Evolutionary conservation across 2,113 vertebrate genomes (phyloP).

Genomic region (Falcunculus frontatus): DNA sequence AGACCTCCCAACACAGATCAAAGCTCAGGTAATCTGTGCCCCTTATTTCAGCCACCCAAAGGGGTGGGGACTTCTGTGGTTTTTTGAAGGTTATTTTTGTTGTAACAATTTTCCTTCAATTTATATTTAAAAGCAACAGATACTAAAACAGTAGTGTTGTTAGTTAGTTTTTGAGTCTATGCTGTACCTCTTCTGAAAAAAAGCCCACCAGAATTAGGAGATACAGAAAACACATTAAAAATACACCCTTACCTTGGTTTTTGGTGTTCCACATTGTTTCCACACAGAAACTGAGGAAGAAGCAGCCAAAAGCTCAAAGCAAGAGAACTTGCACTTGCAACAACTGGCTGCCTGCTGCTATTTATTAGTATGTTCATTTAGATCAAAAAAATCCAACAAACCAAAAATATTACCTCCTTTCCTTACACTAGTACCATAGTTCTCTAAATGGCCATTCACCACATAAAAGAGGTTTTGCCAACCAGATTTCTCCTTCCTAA

Average conservation of each 20-base stretch:
- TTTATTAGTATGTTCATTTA: background rate
- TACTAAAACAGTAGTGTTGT: background rate
- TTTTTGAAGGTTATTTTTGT: background rate
- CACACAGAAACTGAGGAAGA: conserved; percentile 23
- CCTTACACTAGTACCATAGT: background rate
- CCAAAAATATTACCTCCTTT: background rate
- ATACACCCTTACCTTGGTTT: conserved; percentile 28
- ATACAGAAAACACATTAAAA: background rate
- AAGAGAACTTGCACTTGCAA: background rate
- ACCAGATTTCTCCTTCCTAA: conserved; percentile 15
- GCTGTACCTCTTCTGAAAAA: background rate
- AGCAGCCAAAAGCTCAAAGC: conserved; percentile 10
- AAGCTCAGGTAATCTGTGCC: background rate
- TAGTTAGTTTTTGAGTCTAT: background rate
- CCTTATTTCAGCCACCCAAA: background rate
- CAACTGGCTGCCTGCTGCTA: background rate
- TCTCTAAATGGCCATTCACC: background rate
- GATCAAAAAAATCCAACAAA: background rate
- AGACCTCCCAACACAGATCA: background rate
- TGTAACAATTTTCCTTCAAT: background rate
- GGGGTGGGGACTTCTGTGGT: background rate
- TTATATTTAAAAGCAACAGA: background rate
- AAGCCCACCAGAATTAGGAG: background rate
- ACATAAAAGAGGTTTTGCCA: background rate
- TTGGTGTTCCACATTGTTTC: conserved; percentile 17